These are phyloP conservation scores for Listronotus bonariensis DNA, from an alignment of 1,140 invertebrate species.

Conservation along the genomic window DNA sequence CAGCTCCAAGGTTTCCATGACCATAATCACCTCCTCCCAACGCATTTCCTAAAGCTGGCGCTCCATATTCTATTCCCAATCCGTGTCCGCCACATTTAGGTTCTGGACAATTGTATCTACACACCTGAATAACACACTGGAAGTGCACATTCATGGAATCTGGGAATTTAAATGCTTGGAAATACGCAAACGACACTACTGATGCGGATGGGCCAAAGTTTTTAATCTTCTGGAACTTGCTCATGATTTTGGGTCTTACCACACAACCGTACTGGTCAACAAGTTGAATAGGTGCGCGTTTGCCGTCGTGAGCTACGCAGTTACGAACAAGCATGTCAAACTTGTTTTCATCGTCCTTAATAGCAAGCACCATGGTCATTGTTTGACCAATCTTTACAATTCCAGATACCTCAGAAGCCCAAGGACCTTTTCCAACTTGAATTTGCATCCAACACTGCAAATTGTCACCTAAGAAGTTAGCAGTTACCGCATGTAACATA, in stretches of 20 bases:
- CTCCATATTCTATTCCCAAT: slow-evolving; percentile 68
- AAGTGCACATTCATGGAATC: slow-evolving; percentile 97
- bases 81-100: slow-evolving; percentile 78
- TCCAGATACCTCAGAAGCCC: slow-evolving; percentile 92
- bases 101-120: slow-evolving; percentile 89
- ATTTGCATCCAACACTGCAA: slow-evolving; percentile 97
- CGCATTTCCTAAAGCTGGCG: slow-evolving; percentile 64
- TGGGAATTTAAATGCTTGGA: slow-evolving; percentile 96
- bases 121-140: slow-evolving; percentile 95
- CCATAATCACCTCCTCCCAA: slow-evolving; percentile 67
- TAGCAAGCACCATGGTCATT: slow-evolving; percentile 94
- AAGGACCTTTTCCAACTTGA: slow-evolving; percentile 91
- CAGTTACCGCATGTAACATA: slow-evolving; percentile 90
- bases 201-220: slow-evolving; percentile 93
- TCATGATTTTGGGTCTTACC: slow-evolving; percentile 91
- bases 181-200: slow-evolving; percentile 92
- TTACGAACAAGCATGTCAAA: slow-evolving; percentile 94
- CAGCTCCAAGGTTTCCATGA: slow-evolving; percentile 65
- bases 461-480: slow-evolving; percentile 93
- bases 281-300: slow-evolving; percentile 87
- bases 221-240: slow-evolving; percentile 93
- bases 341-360: slow-evolving; percentile 94
- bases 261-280: slow-evolving; percentile 93
- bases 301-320: slow-evolving; percentile 92
- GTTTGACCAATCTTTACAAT: slow-evolving; percentile 95